A percentile compares a stretch with the other conserved stretches of the same genome.
Conservation (phyloP, 2,113 vertebrate genomes). For the Paracanthobrama guichenoti region DNA sequence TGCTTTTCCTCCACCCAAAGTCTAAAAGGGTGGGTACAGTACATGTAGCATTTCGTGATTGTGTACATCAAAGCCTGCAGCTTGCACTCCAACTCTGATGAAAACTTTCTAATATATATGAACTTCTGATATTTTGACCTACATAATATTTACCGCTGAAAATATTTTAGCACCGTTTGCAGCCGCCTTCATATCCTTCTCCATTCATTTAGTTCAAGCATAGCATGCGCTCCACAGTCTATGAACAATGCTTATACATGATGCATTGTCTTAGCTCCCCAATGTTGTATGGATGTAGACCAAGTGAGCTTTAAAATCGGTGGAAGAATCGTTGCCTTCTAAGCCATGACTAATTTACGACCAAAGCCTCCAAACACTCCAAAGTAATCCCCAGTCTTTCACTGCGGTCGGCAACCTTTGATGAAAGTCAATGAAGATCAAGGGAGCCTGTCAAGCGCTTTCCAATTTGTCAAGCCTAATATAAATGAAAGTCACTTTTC, state of each 20-base stretch:
- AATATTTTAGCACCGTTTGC: neutral
- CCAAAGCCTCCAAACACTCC: conserved; percentile 75
- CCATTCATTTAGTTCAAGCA: neutral
- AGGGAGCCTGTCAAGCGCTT: conserved; percentile 76
- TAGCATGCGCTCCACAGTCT: neutral
- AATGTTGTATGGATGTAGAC: conserved; percentile 22
- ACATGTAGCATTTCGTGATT: conserved; percentile 70
- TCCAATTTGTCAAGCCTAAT: conserved; percentile 76
- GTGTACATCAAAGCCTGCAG: conserved; percentile 61
- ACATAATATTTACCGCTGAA: neutral
- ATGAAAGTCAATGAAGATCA: conserved; percentile 79
- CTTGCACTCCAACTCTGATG: neutral
- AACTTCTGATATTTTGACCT: conserved; percentile 19
- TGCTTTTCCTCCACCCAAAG: neutral
- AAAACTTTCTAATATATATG: conserved; percentile 30
- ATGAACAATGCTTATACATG: conserved; percentile 19
- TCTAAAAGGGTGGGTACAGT: conserved; percentile 35
- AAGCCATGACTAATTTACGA: conserved; percentile 75
- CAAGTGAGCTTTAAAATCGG: conserved; percentile 53
- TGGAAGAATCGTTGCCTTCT: conserved; percentile 66
- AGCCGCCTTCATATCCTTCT: neutral
- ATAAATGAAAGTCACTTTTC: conserved; percentile 71
- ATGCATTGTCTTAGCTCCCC: conserved; percentile 40
- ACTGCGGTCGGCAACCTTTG: conserved; percentile 72
- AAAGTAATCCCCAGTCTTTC: conserved; percentile 75